These are phyloP conservation scores for Drosophila pruinosa DNA, from an alignment of 1,140 invertebrate species.

Conservation along the genomic window DNA sequence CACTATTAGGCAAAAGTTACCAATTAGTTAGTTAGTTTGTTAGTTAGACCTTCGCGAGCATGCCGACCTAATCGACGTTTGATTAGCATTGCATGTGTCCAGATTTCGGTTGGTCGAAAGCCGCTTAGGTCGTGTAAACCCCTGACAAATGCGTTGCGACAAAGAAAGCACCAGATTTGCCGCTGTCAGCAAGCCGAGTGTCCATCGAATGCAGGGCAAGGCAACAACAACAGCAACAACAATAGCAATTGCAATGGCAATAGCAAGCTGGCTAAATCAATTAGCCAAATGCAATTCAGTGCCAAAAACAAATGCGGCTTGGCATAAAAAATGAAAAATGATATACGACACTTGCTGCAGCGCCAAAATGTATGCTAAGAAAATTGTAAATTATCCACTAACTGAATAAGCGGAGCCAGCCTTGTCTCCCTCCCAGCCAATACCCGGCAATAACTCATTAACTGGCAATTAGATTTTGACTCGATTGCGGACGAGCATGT, in stretches of 20 bases:
- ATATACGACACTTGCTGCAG: conserved; percentile 7
- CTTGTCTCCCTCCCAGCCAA: neutral
- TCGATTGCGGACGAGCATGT: conserved; percentile 41
- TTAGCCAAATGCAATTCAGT: conserved; percentile 73
- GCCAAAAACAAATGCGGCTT: conserved; percentile 68
- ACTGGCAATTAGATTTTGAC: conserved; percentile 67
- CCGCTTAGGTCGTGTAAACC: conserved; percentile 75
- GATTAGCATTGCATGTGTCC: conserved; percentile 24
- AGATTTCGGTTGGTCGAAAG: conserved; percentile 42
- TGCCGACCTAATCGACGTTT: conserved; percentile 13
- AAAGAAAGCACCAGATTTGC: conserved; percentile 58
- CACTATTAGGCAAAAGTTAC: neutral
- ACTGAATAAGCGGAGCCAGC: neutral
- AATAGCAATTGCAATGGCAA: no score
- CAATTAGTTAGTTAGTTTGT: neutral
- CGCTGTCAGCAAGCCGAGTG: conserved; percentile 52
- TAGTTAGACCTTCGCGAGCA: conserved; percentile 13
- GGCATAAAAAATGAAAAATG: conserved; percentile 39
- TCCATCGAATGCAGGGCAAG: conserved; percentile 10
- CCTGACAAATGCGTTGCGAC: conserved; percentile 50
- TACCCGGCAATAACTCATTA: conserved; percentile 51
- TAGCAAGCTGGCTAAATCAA: conserved; percentile 73
- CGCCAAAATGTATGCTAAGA: conserved; percentile 58
- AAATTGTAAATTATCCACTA: conserved; percentile 37
- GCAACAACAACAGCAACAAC: conserved; percentile 10